phyloP scores from a whole-genome alignment of 2,888 invertebrate genomes.

The Anodontia alba region DNA sequence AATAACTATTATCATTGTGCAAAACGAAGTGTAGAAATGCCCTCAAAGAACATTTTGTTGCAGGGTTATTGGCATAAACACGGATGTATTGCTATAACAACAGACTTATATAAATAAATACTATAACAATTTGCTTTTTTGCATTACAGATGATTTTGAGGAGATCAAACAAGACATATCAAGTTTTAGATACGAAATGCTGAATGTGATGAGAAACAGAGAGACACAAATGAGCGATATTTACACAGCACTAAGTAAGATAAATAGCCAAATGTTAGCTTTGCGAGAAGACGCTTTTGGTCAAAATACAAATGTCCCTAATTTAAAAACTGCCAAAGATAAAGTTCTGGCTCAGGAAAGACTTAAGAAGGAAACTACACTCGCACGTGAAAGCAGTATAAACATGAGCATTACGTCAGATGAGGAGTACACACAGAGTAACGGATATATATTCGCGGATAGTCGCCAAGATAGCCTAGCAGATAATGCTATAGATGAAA shows the following conservation, averaged over 20 bases:
- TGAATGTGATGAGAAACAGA: slow-evolving; percentile 72
- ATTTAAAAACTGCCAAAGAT: not conserved
- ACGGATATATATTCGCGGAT: not conserved
- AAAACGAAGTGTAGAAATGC: no score
- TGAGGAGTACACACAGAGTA: not conserved
- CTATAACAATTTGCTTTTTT: not conserved
- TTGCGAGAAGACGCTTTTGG: slow-evolving; percentile 1
- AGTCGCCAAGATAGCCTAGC: not conserved
- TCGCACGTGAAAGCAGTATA: not conserved
- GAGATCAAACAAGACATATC: slow-evolving; percentile 82
- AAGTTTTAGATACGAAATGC: slow-evolving; percentile 80
- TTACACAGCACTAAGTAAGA: not conserved
- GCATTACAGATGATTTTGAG: slow-evolving; percentile 69
- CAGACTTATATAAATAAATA: no score
- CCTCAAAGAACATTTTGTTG: no score
- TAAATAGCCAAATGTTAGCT: not conserved
- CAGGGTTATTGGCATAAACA: no score
- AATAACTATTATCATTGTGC: no score
- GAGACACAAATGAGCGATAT: slow-evolving; percentile 55
- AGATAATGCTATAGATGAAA: not conserved
- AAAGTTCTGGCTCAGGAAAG: not conserved
- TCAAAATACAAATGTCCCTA: not conserved
- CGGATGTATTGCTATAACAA: no score
- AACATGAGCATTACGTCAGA: not conserved
- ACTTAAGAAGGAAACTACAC: not conserved